A percentile compares a stretch with the other conserved stretches of the same genome.
These are phyloP conservation scores for Morpho deidamia DNA, from an alignment of 2,888 invertebrate genomes.

Conservation along the genomic window DNA sequence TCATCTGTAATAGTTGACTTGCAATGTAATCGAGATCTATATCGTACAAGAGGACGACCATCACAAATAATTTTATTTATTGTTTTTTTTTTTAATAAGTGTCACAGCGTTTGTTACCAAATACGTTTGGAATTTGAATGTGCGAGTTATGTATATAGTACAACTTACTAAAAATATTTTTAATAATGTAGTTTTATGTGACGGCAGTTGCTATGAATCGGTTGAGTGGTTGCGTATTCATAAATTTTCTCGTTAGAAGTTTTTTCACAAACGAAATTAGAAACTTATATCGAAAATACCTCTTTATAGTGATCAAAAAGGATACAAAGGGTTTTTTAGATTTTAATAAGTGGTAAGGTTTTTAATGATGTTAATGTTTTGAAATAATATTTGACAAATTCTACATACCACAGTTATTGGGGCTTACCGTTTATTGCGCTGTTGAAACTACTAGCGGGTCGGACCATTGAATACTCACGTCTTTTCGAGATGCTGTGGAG, in stretches of 20 bases:
- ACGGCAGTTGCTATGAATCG: constrained; percentile 7
- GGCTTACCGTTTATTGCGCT: constrained; percentile 27
- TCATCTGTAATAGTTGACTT: constrained; percentile 17
- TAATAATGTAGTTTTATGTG: constrained; percentile 20
- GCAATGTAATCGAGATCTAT: neutral
- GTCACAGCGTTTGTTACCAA: constrained; percentile 52
- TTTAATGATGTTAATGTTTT: constrained; percentile 69
- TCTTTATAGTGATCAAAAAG: constrained; percentile 70
- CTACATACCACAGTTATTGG: constrained; percentile 45
- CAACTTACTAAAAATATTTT: constrained; percentile 43
- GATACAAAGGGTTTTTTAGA: constrained; percentile 69
- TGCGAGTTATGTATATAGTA: constrained; percentile 62
- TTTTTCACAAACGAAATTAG: constrained; percentile 43
- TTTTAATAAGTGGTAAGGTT: constrained; percentile 63
- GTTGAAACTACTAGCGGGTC: constrained; percentile 1
- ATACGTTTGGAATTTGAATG: constrained; percentile 45
- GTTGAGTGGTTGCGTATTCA: constrained; percentile 23
- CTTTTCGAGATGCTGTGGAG: neutral
- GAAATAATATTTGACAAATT: constrained; percentile 61
- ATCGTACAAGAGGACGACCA: constrained; percentile 21
- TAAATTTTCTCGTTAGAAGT: constrained; percentile 46
- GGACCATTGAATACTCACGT: neutral
- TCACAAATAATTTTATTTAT: constrained; percentile 30
- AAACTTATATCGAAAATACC: constrained; percentile 67
- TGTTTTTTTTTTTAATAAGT: constrained; percentile 25